Conservation (phyloP, 53 echinoderm and acorn worm species). For the Paracentrotus lividus region DNA sequence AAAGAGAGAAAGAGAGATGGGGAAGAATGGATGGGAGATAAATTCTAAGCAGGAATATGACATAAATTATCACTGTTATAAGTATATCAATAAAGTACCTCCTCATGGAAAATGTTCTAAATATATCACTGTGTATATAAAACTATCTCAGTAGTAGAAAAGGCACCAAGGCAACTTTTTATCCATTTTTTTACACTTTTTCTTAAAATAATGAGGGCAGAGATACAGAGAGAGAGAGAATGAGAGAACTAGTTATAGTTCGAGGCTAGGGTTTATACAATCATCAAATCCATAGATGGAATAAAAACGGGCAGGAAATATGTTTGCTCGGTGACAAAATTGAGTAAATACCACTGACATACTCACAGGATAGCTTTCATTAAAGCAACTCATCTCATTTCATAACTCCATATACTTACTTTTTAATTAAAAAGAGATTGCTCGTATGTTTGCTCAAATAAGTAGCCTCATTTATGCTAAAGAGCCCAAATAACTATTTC, state of each 20-base stretch:
- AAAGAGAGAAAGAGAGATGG: neutral
- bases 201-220: no score
- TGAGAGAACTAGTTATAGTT: neutral
- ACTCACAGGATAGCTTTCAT: neutral
- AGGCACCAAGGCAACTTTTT: no score
- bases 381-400: neutral
- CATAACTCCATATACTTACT: neutral
- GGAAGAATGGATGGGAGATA: no score
- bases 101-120: no score
- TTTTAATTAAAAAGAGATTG: neutral
- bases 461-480: neutral
- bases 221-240: neutral
- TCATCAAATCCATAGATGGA: neutral
- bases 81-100: no score
- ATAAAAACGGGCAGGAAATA: neutral
- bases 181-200: no score
- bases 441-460: neutral
- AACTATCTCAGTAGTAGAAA: no score
- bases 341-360: neutral
- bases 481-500: neutral
- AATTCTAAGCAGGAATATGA: no score
- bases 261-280: no score
- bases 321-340: neutral
- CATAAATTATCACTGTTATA: no score
- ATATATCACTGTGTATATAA: no score